Conservation (phyloP, 2,888 invertebrate species). For the Anodontia alba region DNA sequence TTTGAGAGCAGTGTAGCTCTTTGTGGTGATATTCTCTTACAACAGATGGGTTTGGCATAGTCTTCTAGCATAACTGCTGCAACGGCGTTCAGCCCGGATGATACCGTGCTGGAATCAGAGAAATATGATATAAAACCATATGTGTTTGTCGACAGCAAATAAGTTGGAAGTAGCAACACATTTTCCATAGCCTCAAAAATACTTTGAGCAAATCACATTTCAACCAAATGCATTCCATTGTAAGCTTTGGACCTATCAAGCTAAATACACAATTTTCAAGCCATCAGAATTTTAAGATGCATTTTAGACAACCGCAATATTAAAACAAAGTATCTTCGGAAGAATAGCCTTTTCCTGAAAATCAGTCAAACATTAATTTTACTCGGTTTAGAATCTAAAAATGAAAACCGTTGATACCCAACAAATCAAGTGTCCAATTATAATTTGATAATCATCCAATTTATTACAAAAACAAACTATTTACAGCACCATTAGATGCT, state of each 20-base stretch:
- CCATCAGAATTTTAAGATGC: too few relatives aligned
- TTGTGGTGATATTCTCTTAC: conserved; percentile 5
- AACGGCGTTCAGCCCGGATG: conserved; percentile 95
- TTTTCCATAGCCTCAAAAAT: not conserved
- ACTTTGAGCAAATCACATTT: not conserved
- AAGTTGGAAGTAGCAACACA: not conserved
- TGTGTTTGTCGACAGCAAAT: not conserved
- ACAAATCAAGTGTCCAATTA: too few relatives aligned
- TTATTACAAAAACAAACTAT: too few relatives aligned
- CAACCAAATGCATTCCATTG: not conserved
- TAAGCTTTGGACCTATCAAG: not conserved
- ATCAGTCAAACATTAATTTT: too few relatives aligned
- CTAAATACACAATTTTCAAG: not conserved
- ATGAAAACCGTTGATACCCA: too few relatives aligned
- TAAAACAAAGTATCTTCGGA: too few relatives aligned
- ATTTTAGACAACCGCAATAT: too few relatives aligned
- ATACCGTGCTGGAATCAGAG: conserved; percentile 89
- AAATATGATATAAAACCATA: not conserved
- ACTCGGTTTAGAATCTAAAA: too few relatives aligned
- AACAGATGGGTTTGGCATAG: conserved; percentile 88
- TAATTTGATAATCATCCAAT: too few relatives aligned
- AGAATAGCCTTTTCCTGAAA: too few relatives aligned
- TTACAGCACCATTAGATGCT: too few relatives aligned
- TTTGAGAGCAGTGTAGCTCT: conserved; percentile 91
- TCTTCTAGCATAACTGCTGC: conserved; percentile 96